Evolutionary conservation across 2,797 vertebrate genomes (phyloP).

Genomic region (Periophthalmus magnuspinnatus): DNA sequence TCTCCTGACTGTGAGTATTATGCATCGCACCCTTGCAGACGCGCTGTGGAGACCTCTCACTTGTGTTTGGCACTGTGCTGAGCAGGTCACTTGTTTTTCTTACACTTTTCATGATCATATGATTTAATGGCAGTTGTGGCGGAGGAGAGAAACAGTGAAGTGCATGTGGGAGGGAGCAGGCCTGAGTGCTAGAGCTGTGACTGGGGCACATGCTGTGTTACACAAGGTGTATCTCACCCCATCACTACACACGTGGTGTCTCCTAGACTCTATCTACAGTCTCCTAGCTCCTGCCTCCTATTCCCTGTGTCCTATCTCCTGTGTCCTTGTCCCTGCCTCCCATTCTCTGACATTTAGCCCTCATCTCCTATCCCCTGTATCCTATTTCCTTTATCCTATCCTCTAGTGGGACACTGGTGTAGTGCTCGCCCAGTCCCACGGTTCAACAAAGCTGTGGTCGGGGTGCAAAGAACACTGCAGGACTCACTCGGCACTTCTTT

Average conservation of each 20-base stretch:
- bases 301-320: not conserved
- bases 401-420: conserved; percentile 39
- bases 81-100: conserved; percentile 43
- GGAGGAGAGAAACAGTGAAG: conserved; percentile 43
- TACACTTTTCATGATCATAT: conserved; percentile 47
- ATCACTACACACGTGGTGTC: conserved; percentile 19
- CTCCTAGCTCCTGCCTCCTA: not conserved
- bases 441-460: conserved; percentile 68
- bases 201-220: conserved; percentile 31
- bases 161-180: conserved; percentile 30
- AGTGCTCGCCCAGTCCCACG: conserved; percentile 44
- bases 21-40: conserved; percentile 16
- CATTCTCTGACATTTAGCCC: not conserved
- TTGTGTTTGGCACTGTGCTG: conserved; percentile 30
- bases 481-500: conserved; percentile 59
- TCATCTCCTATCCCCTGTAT: not conserved
- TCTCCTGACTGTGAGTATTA: conserved; percentile 9
- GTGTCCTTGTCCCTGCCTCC: not conserved
- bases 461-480: conserved; percentile 74
- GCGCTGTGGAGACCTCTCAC: conserved; percentile 17
- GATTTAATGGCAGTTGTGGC: conserved; percentile 61
- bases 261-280: not conserved
- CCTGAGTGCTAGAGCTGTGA: conserved; percentile 49
- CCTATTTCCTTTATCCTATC: conserved; percentile 15
- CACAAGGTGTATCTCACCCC: conserved; percentile 54